Base-by-base conservation (phyloP, 2,797 vertebrate species). In the Ambastaia sidthimunki region DNA sequence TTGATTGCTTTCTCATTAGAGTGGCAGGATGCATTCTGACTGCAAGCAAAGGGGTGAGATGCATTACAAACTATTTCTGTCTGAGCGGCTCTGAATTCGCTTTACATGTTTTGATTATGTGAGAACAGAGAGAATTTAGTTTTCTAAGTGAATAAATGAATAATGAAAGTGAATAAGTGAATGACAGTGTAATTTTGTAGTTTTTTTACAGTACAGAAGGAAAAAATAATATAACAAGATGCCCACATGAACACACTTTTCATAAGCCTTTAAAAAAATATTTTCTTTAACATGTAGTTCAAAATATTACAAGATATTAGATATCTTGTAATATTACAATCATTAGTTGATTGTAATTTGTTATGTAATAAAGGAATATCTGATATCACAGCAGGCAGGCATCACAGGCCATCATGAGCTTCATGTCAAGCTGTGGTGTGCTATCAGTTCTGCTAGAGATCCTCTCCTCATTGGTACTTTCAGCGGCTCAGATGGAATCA, bases 1-100 rank as follows among this genome's bases (percentile, higher is more conserved):
- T 78, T 84, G 74, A 86, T 73, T 68, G 65, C 71, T 72, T 65
- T 80, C 81, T 80, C 55, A 84, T 78, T 77, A 70, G 76, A 80
- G 75, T 73, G 80, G 55, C 63, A 75, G 63, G 65, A 79, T 65
- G 62, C 7, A 63, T 80, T 83, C 60, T 65, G 59, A 63, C 69
- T 74, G 67, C n/a, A 41, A 48, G 57, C 31, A 71, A 13, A 50
- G 41, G 15, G 80, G 80, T 55, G 67, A 76, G 37, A 80, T 78
- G 54, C 19, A 72, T 72, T 80, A 68, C 37, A 55, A 59, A 52
- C 31, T 9, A 85, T 87, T 83, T 84, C 54, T 57, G 72, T 76
- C 72, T 84, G n/a, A 83, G 85, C 60, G 62, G 67, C 60, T 70
- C 21, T 16, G 52, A 31, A 47, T 76, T 18, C 50, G 31, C 76